Conservation (phyloP, 2,888 invertebrate species). For the Scelioninae gen. 1 region DNA sequence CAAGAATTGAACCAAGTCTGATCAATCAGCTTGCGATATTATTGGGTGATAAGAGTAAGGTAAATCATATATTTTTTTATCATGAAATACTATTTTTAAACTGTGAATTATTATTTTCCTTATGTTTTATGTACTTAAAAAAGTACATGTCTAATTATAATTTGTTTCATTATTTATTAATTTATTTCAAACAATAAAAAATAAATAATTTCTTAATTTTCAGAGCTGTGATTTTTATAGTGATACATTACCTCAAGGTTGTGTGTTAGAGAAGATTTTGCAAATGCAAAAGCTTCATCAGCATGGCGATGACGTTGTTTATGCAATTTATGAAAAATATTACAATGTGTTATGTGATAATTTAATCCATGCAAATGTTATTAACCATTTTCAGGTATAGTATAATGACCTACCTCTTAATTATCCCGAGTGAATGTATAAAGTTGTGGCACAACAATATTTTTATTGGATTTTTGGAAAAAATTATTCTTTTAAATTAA, state of each 20-base stretch:
- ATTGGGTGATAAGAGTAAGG: constrained; percentile 34
- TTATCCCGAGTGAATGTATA: too few species aligned
- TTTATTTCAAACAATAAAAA: too few species aligned
- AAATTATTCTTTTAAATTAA: too few species aligned
- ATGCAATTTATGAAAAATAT: constrained; percentile 79
- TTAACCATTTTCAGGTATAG: constrained; percentile 58
- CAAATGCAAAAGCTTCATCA: constrained; percentile 85
- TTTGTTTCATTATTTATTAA: too few species aligned
- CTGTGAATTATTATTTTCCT: too few species aligned
- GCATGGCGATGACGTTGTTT: constrained; percentile 83
- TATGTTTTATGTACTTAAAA: too few species aligned
- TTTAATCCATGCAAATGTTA: constrained; percentile 76
- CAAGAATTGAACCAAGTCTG: constrained; percentile 49
- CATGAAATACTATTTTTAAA: too few species aligned
- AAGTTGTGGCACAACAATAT: too few species aligned
- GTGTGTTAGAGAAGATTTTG: constrained; percentile 87
- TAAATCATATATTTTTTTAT: constrained; percentile 3
- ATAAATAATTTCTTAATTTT: not conserved
- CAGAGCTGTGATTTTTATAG: constrained; percentile 75
- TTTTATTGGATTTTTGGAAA: too few species aligned
- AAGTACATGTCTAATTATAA: too few species aligned
- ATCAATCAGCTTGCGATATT: constrained; percentile 25
- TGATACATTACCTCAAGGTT: constrained; percentile 84
- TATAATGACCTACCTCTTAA: not conserved
- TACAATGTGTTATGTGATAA: constrained; percentile 75